A percentile compares a stretch with the other conserved stretches of the same genome.
phyloP scores from a whole-genome alignment of 2,888 invertebrate species.

The Leucophora obtusa region DNA sequence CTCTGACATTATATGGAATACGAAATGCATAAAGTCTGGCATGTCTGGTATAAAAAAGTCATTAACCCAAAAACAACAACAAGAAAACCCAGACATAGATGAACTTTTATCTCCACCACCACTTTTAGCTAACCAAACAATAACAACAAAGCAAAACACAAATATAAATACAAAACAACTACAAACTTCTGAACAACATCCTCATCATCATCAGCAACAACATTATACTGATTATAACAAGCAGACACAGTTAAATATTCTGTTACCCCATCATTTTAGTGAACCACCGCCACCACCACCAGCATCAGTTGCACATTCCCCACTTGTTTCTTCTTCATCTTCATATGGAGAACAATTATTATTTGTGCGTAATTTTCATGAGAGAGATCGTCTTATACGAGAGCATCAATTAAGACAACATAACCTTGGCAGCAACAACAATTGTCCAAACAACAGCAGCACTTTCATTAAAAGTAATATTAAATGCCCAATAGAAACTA shows the following conservation, averaged over 20 bases:
- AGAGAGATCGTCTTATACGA: constrained; percentile 78
- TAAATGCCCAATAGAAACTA: constrained; percentile 51
- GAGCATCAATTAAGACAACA: constrained; percentile 78
- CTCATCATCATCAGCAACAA: constrained; percentile 35
- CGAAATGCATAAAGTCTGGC: constrained; percentile 55
- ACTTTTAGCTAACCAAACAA: constrained; percentile 13
- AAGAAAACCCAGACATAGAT: constrained; percentile 62
- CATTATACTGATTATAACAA: too few relatives aligned
- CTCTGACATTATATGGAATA: constrained; percentile 25
- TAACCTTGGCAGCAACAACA: constrained; percentile 57
- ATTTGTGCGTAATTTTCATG: constrained; percentile 78
- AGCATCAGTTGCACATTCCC: constrained; percentile 18
- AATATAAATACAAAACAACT: constrained; percentile 46
- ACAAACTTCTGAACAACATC: constrained; percentile 43
- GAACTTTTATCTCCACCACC: constrained; percentile 45
- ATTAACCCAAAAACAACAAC: constrained; percentile 71
- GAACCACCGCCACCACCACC: neutral
- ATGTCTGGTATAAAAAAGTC: constrained; percentile 68
- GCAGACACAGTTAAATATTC: neutral
- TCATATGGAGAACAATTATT: constrained; percentile 72
- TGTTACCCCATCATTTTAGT: neutral
- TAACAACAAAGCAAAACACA: constrained; percentile 34
- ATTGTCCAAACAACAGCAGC: constrained; percentile 39
- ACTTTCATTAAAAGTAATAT: constrained; percentile 27
- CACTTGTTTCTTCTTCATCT: constrained; percentile 6